phyloP scores from a whole-genome alignment of 2,888 invertebrate genomes.

The Lamellibrachia columna region DNA sequence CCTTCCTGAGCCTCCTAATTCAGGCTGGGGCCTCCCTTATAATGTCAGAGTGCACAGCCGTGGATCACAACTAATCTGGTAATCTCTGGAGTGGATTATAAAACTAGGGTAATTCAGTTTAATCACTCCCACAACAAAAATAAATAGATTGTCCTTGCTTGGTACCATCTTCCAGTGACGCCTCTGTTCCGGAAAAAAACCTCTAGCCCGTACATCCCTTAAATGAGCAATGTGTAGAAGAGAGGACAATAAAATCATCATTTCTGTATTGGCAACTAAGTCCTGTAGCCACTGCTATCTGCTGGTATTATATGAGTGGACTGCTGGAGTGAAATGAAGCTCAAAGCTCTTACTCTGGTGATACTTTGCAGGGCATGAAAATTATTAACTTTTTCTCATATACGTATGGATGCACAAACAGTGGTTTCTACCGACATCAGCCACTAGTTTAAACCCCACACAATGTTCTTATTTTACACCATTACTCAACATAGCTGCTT shows the following conservation, averaged over 20 bases:
- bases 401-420: too few species aligned
- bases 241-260: neutral
- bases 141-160: neutral
- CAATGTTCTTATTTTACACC: too few species aligned
- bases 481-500: too few species aligned
- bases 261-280: neutral
- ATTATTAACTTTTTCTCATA: neutral
- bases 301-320: neutral
- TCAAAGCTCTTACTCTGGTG: neutral
- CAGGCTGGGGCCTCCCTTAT: neutral
- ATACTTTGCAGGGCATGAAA: neutral
- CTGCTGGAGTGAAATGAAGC: neutral
- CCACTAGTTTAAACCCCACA: too few species aligned
- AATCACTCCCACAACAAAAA: constrained; percentile 3
- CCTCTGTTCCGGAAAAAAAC: neutral
- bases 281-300: neutral
- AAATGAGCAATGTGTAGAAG: neutral
- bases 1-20: neutral
- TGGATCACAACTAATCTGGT: neutral
- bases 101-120: neutral
- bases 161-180: neutral
- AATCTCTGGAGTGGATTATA: neutral
- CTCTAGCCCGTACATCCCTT: neutral
- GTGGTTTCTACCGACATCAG: too few species aligned
- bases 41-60: neutral